Evolutionary conservation across 2,888 invertebrate species (phyloP).

Genomic region (Brachycybe producta): DNA sequence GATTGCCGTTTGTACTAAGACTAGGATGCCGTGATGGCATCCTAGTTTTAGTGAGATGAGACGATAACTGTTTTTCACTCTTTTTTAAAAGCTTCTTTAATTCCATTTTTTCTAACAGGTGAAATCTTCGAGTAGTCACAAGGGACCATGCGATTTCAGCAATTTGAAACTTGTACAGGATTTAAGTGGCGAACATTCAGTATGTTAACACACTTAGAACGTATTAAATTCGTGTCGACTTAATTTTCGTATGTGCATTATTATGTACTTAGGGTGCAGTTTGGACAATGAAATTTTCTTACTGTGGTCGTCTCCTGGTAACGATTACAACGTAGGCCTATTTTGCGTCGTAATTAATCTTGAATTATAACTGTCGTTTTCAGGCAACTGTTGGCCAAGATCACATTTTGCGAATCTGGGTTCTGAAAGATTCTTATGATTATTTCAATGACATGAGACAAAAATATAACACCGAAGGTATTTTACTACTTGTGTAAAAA

Average conservation of each 20-base stretch:
- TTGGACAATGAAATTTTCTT: conserved; percentile 98
- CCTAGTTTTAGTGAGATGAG: too few relatives aligned
- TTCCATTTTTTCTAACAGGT: conserved; percentile 46
- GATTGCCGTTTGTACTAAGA: not conserved
- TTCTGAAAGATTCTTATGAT: conserved; percentile 71
- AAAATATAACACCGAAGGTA: conserved; percentile 69
- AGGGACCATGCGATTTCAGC: conserved; percentile 93
- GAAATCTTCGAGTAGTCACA: conserved; percentile 89
- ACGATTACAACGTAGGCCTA: not conserved
- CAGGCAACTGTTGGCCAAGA: conserved; percentile 93
- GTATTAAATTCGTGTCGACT: too few relatives aligned
- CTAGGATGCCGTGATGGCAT: not conserved
- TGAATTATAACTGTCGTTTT: conserved; percentile 6
- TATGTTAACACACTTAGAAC: conserved; percentile 35
- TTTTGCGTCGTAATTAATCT: not conserved
- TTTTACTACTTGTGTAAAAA: not conserved
- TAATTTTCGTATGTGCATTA: too few relatives aligned
- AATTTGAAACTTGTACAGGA: conserved; percentile 74
- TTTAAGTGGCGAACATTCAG: conserved; percentile 67
- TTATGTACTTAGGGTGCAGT: conserved; percentile 65
- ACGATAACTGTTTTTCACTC: too few relatives aligned
- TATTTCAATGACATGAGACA: conserved; percentile 92
- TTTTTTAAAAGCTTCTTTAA: too few relatives aligned
- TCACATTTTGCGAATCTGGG: conserved; percentile 86
- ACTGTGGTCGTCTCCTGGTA: conserved; percentile 73